Evolutionary conservation across 1,140 invertebrate genomes (phyloP), one percentile per base, ranked within the genome.

Genomic region (Hormaphis cornu): DNA sequence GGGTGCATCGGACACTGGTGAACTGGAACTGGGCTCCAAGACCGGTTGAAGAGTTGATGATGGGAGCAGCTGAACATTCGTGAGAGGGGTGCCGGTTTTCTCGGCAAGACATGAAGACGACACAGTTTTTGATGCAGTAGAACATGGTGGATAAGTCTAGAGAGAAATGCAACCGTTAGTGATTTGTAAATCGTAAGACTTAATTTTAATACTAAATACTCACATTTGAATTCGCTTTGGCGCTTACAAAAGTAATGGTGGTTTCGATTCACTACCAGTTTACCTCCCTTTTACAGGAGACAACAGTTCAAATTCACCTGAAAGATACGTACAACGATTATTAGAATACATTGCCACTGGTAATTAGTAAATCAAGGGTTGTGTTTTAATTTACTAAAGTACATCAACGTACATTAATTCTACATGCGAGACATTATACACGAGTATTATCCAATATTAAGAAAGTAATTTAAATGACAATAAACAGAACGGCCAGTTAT

Each of bases 101-200:
- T 54, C 71, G 61, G n/a, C 63, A 69, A 20, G 71, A 71, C 52
- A 71, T 69, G 63, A 69, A 71, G 44, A 66, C 30, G 10, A 66
- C 44, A 50, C 61, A 66, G 61, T 46, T 48, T 66, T 66, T 20
- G 44, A 66, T 66, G 28, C 61, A 66, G 61, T 66, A 66, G 61
- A 66, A 66, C 61, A 66, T 66, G 61, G 7, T 46, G 22, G 61
- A 42, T 66, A 50, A 16, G 61, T 35, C 61, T 66, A 35, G 6
- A 22, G 16, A 66, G 50, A 33, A 63, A 63, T 26, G 20, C 20
- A 3, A 16, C 10, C 0, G 33, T 50, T 30, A 40, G 24, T 14
- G 0, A 35, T 12, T 14, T 10, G 33, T 46, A 1, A 48, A 18
- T 48, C 1, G 28, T 24, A 50, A 24, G 35, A 12, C 8, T 22